Evolutionary conservation across 2,797 vertebrate genomes (phyloP), one percentile per base, ranked within the genome.

Genomic region (Merluccius polli): DNA sequence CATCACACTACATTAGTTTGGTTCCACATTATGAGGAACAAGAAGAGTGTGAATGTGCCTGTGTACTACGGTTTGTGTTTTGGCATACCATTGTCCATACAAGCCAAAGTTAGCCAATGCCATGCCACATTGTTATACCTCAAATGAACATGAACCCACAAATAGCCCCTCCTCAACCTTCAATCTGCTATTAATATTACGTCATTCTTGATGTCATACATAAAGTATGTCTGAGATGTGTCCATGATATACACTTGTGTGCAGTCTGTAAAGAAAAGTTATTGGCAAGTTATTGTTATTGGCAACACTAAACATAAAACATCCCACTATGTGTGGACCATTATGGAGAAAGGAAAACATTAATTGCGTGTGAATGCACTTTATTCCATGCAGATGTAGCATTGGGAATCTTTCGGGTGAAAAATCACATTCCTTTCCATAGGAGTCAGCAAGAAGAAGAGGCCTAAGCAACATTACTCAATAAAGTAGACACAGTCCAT

Each of bases 401-500:
- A 13, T 27, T 76, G 24, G 18, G 18, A n/a, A 68, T 75, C 72
- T 59, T 69, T 71, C 52, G 48, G 36, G 33, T 79, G 72, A 80
- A 33, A 69, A 73, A 72, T 70, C 16, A 41, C 75, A 13, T 36
- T 44, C 75, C n/a, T 63, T 71, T 74, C 71, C 79, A 27, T 13
- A 81, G 65, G 73, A 15, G 29, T 77, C 29, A 70, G 76, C 48
- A 79, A 81, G 73, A 48, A 18, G 33, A 79, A 59, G 29, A 73
- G 70, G 74, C 76, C 73, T 74, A 52, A 31, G 79, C 79, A 31
- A 30, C 73, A 31, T 36, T n/a, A 24, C 38, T 81, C 72, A 73
- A 31, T 31, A 12, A 76, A 77, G 30, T 33, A 67, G 72, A 41
- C 70, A 27, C 59, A n/a, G 71, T 82, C 80, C 77, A 79, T 79